Evolutionary conservation across 1,140 invertebrate genomes (phyloP).

Genomic region (Drosophila pruinosa): DNA sequence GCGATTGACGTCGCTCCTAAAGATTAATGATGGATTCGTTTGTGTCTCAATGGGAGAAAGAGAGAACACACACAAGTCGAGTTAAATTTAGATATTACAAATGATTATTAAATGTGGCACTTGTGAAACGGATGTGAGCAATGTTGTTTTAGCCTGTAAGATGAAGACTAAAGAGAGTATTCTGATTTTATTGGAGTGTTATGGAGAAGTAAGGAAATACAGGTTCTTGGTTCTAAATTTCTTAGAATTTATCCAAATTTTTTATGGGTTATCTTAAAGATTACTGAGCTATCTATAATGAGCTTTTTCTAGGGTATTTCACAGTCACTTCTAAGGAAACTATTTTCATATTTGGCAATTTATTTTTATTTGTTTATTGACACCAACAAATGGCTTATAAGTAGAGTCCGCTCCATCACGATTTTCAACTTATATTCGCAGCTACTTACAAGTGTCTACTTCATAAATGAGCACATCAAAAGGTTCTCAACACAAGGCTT

Average conservation of each 20-base stretch:
- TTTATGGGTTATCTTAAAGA: too few relatives aligned
- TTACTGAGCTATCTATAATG: too few relatives aligned
- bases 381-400: slow-evolving; percentile 1
- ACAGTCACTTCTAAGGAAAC: not conserved
- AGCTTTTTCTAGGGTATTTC: slow-evolving; percentile 2
- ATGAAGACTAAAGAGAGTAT: not conserved
- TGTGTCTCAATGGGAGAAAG: not conserved
- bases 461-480: slow-evolving; percentile 21
- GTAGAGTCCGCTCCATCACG: slow-evolving; percentile 22
- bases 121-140: slow-evolving; percentile 24
- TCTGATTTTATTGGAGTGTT: not conserved
- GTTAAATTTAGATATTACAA: slow-evolving; percentile 44
- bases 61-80: not conserved
- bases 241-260: not conserved
- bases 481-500: slow-evolving; percentile 9
- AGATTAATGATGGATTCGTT: slow-evolving; percentile 45
- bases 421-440: slow-evolving; percentile 28
- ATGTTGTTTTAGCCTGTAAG: not conserved
- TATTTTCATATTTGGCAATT: not conserved
- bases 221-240: not conserved
- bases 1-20: slow-evolving; percentile 6
- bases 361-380: not conserved
- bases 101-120: not conserved
- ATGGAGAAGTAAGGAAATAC: not conserved
- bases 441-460: slow-evolving; percentile 27